Conservation (phyloP, 2,888 invertebrate genomes). For the Branchipolynoe longqiensis region DNA sequence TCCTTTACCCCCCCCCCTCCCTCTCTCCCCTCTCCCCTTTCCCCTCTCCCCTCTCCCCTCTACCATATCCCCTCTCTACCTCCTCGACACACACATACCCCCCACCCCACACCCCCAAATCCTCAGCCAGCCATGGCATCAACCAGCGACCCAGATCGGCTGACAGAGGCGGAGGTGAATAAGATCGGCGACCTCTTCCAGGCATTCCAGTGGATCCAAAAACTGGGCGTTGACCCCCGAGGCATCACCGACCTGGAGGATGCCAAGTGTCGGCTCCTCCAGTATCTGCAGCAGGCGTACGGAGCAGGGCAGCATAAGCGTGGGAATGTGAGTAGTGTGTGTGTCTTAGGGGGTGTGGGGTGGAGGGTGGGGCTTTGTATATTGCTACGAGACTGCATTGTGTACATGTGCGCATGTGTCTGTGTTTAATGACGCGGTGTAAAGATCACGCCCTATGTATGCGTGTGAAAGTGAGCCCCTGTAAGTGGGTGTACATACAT, state of each 20-base stretch:
- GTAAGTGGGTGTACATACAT: too few relatives aligned
- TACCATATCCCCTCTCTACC: neutral
- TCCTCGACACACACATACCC: neutral
- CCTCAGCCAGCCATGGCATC: neutral
- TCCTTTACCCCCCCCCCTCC: too few relatives aligned
- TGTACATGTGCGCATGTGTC: too few relatives aligned
- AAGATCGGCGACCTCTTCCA: constrained; percentile 58
- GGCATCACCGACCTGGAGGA: constrained; percentile 62
- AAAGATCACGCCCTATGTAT: too few relatives aligned
- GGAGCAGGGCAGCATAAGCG: constrained; percentile 48
- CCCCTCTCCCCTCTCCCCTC: neutral
- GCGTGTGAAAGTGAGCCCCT: too few relatives aligned
- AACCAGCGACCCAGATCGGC: too few relatives aligned
- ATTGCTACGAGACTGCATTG: too few relatives aligned
- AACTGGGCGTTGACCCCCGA: constrained; percentile 46
- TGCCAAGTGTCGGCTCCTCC: constrained; percentile 65
- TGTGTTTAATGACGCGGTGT: too few relatives aligned
- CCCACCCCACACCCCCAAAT: neutral
- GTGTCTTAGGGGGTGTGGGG: too few relatives aligned
- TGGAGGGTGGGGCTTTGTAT: too few relatives aligned
- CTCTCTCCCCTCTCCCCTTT: neutral
- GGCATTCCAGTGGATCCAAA: constrained; percentile 62
- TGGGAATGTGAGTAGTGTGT: constrained; percentile 36
- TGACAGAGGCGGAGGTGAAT: constrained; percentile 57
- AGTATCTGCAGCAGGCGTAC: constrained; percentile 59